Evolutionary conservation across 2,113 vertebrate species (phyloP).

Genomic region (Dascyllus trimaculatus): DNA sequence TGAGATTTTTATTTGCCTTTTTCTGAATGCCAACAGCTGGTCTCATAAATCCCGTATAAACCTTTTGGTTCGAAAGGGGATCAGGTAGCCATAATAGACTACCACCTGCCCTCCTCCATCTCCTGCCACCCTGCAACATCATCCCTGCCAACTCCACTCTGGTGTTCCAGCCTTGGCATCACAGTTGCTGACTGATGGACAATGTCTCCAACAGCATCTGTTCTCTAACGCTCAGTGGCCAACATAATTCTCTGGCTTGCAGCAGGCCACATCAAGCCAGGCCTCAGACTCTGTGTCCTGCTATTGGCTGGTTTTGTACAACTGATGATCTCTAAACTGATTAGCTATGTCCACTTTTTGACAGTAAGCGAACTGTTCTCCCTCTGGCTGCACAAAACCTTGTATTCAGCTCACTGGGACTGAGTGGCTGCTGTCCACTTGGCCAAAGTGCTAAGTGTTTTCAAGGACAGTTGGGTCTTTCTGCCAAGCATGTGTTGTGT

Average conservation of each 20-base stretch:
- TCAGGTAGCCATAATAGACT: constrained; percentile 68
- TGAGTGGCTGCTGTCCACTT: constrained; percentile 52
- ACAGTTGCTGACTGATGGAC: constrained; percentile 75
- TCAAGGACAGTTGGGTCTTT: constrained; percentile 49
- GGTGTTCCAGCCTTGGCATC: constrained; percentile 63
- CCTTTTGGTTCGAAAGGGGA: constrained; percentile 57
- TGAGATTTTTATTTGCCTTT: constrained; percentile 30
- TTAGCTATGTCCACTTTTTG: constrained; percentile 44
- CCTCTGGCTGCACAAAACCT: constrained; percentile 28
- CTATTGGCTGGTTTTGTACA: constrained; percentile 30
- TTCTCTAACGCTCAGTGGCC: constrained; percentile 64
- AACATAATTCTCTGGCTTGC: constrained; percentile 61
- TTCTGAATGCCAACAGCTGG: constrained; percentile 68
- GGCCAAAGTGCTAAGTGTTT: constrained; percentile 47
- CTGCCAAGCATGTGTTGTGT: constrained; percentile 49
- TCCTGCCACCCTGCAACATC: constrained; percentile 33
- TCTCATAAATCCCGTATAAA: constrained; percentile 61
- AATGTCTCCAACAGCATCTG: constrained; percentile 78
- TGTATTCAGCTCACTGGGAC: constrained; percentile 39
- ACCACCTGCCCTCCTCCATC: constrained; percentile 66
- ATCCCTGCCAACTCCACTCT: constrained; percentile 55
- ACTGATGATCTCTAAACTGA: constrained; percentile 46
- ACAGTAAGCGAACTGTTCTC: constrained; percentile 27
- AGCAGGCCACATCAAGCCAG: constrained; percentile 36
- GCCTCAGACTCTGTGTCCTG: constrained; percentile 21